Evolutionary conservation across 2,797 vertebrate genomes (phyloP).

Genomic region (Arctocebus calabarensis): DNA sequence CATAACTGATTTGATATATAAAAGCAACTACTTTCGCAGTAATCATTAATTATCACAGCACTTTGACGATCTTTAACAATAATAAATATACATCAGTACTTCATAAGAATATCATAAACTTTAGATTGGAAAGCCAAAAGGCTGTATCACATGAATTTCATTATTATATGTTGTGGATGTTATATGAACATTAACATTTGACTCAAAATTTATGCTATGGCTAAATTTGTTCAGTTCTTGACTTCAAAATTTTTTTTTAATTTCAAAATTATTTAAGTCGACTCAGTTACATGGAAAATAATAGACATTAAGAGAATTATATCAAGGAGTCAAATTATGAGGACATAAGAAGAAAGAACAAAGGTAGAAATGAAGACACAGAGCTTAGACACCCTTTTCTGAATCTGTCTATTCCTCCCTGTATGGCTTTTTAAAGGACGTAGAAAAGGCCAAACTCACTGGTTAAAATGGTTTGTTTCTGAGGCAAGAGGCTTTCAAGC

Average conservation of each 20-base stretch:
- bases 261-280: slow-evolving; percentile 19
- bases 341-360: background rate
- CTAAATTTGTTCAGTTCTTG: background rate
- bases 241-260: background rate
- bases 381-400: background rate
- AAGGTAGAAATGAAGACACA: background rate
- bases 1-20: slow-evolving; percentile 21
- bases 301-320: background rate
- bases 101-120: slow-evolving; percentile 2
- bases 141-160: background rate
- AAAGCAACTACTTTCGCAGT: slow-evolving; percentile 14
- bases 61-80: background rate
- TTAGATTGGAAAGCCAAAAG: background rate
- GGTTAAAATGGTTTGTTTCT: slow-evolving; percentile 57
- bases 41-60: slow-evolving; percentile 5
- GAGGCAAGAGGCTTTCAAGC: slow-evolving; percentile 49
- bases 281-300: background rate
- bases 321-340: background rate
- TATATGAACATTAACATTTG: slow-evolving; percentile 6
- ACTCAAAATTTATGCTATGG: background rate
- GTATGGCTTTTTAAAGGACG: background rate
- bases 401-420: background rate
- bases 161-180: background rate
- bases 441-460: background rate
- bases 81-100: slow-evolving; percentile 13